Conservation (phyloP, 2,888 invertebrate genomes). For the Mantis religiosa region DNA sequence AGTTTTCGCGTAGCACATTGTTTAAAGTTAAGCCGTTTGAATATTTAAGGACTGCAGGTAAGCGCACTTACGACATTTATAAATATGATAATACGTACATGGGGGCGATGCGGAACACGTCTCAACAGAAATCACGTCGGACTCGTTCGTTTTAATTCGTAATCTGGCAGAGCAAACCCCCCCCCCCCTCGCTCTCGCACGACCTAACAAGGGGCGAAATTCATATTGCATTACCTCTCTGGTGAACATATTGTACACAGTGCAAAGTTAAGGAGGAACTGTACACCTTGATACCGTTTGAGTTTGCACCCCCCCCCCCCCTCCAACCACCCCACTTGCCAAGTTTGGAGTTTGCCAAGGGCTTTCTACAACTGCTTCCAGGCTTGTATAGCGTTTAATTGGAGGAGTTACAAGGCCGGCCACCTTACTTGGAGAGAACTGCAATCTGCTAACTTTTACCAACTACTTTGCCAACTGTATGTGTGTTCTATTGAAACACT, state of each 20-base stretch:
- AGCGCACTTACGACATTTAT: neutral
- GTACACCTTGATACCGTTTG: neutral
- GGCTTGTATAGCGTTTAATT: conserved; percentile 2
- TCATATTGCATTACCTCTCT: neutral
- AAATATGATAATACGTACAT: neutral
- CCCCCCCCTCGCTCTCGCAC: too few relatives aligned
- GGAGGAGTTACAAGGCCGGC: neutral
- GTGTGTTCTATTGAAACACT: neutral
- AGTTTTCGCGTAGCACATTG: neutral
- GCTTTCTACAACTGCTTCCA: neutral
- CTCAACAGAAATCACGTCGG: neutral
- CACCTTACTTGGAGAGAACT: neutral
- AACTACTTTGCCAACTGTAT: neutral
- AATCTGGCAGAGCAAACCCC: neutral
- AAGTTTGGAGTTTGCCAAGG: neutral
- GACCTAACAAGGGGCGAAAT: neutral
- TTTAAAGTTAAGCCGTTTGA: neutral
- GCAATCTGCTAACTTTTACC: conserved; percentile 10
- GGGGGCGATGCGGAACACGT: neutral
- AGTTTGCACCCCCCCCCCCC: neutral
- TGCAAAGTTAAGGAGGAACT: neutral
- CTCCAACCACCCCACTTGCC: neutral
- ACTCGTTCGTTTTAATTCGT: neutral
- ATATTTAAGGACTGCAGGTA: neutral
- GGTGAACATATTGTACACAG: neutral